These are phyloP conservation scores for Urocitellus parryii DNA, from an alignment of 2,113 vertebrate species.

Conservation along the genomic window DNA sequence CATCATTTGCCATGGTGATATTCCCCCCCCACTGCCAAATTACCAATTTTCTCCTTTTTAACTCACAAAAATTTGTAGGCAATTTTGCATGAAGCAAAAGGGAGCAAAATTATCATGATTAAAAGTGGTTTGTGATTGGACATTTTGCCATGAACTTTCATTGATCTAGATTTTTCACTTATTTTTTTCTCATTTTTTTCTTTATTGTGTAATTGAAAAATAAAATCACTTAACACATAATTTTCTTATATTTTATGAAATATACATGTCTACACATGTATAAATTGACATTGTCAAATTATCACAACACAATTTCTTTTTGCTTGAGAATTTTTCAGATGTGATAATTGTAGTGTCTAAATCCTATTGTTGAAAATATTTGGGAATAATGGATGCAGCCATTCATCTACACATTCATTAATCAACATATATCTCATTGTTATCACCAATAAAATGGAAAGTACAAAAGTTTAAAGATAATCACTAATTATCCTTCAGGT, in stretches of 20 bases:
- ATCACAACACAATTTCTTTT: neutral
- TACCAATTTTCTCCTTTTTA: neutral
- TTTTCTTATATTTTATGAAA: conserved; percentile 30
- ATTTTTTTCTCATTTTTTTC: conserved; percentile 53
- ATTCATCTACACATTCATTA: neutral
- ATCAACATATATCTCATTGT: neutral
- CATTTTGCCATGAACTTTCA: neutral
- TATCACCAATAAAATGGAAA: conserved; percentile 8
- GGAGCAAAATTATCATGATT: conserved; percentile 1
- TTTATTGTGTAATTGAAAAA: conserved; percentile 76
- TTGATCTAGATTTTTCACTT: neutral
- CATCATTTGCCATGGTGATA: neutral
- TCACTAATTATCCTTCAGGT: neutral
- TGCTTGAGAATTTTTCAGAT: neutral
- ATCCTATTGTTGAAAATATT: neutral
- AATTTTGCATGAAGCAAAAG: neutral
- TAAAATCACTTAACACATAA: conserved; percentile 68
- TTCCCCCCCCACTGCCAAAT: neutral
- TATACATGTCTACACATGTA: neutral
- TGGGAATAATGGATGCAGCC: neutral
- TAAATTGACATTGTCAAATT: neutral
- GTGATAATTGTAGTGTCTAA: neutral
- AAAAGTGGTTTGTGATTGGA: neutral
- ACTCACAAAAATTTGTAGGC: neutral
- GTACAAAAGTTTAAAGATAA: neutral